Evolutionary conservation across 2,113 vertebrate species (phyloP), one percentile per base, ranked within the genome.

Genomic region (Psettodes erumei): DNA sequence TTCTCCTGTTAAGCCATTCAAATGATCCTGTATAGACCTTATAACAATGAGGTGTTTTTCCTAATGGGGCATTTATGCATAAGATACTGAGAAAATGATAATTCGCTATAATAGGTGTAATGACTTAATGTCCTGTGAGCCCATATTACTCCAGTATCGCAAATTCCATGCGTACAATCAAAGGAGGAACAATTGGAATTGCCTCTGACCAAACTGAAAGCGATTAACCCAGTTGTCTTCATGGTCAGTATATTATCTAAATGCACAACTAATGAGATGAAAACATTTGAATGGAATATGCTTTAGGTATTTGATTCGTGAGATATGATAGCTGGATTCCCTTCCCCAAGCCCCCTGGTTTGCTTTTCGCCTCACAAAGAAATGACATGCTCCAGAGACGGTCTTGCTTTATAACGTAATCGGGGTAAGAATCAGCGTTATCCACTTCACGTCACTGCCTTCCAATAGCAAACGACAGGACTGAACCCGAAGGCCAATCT

Each of bases 151-250:
- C 30, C 40, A 37, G 40, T 28, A 56, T 45, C 23, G 37, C 38
- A 15, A 12, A 51, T 56, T 35, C 54, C 37, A 40, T 47, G 8
- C 11, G 30, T 21, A 33, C 5, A 37, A n/a, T 51, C 16, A 47
- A 40, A 28, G 1, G 11, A 30, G 25, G 13, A 53, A 15, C 30
- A 35, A 61, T 18, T 61, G 48, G 7, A 75, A 33, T 55, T 63
- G 45, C 43, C n/a, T 35, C 11, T 67, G 60, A 66, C 58, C 30
- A 28, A 53, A 83, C 66, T 42, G 27, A 78, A 62, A 71, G 13
- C 38, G 32, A 75, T 82, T 51, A 30, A 19, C 21, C 16, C 16
- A 43, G 11, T 8, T 37, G 35, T 10, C 10, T 8, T 9, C 9
- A n/a, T 21, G 19, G n/a, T 21, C 40, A 42, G 59, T 28, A 12